Conservation (phyloP, 2,113 vertebrate species). For the Leptocoma aspasia region DNA sequence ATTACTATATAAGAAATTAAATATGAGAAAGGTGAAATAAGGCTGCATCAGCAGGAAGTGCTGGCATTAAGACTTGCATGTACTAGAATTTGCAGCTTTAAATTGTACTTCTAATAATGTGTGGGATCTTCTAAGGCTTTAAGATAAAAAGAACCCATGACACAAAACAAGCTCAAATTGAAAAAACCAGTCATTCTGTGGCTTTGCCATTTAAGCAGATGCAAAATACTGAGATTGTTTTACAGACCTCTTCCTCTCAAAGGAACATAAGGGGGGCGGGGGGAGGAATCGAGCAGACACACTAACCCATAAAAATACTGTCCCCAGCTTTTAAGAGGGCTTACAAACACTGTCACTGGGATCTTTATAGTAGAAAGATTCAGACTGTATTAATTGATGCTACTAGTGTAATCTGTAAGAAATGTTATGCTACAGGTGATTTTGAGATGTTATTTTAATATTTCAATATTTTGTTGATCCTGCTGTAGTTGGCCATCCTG, state of each 20-base stretch:
- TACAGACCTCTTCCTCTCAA: background rate
- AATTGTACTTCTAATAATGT: background rate
- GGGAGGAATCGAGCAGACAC: background rate
- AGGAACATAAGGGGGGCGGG: background rate
- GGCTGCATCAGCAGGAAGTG: slow-evolving; percentile 37
- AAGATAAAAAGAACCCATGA: background rate
- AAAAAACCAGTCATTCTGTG: background rate
- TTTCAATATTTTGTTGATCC: background rate
- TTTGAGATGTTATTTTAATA: background rate
- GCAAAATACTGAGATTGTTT: slow-evolving; percentile 28
- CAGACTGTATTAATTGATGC: background rate
- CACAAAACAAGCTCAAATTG: background rate
- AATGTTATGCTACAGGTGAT: background rate
- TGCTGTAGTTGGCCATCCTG: background rate
- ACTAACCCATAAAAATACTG: background rate
- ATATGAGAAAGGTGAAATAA: slow-evolving; percentile 3
- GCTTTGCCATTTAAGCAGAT: slow-evolving; percentile 27
- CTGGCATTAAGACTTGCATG: slow-evolving; percentile 57
- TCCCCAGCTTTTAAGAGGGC: background rate
- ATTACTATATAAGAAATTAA: background rate
- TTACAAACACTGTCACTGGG: slow-evolving; percentile 10
- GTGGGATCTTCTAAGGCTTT: slow-evolving; percentile 22
- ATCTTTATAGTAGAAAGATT: background rate
- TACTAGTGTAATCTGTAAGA: background rate
- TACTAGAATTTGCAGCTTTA: slow-evolving; percentile 42